Base-by-base conservation (phyloP, 2,113 vertebrate species). In the Channa argus region DNA sequence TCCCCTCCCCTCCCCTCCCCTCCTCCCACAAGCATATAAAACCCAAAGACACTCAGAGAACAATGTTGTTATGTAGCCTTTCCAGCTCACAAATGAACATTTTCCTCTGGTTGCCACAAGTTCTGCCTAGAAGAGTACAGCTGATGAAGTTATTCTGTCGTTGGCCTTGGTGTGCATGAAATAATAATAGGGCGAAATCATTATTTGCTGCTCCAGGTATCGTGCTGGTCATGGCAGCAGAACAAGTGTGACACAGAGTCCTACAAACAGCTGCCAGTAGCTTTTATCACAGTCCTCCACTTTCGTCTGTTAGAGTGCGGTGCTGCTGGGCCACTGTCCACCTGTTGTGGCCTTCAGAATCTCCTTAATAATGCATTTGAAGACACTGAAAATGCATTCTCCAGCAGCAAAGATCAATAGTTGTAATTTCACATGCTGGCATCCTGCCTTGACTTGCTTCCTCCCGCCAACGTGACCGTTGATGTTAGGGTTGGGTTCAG, bases 311-410 rank as follows among this genome's bases (percentile, higher is more conserved):
- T 0, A 2, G 56, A 65, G 61, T 24, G 24, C 43, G 9, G 39
- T 39, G 43, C 76, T 47, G 52, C 50, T 8, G 53, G 47, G 68
- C 72, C 44, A 45, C 72, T 44, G 14, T 68, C 83, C 88, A 89
- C 85, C 86, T 92, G 88, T 89, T 89, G 77, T 79, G 79, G n/a
- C 1, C 41, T 81, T 71, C 63, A 56, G 51, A 15, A 44, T 74
- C 60, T 72, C 63, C 64, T 93, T 64, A 89, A 90, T 91, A 91
- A 93, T 89, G 70, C 80, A 93, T 82, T 54, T 79, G 61, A 64
- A 72, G 82, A 49, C 43, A 54, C 77, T 64, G 82, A 72, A 84
- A 85, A 88, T 72, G 77, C 80, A 71, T 86, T 88, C 75, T 64
- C 49, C 73, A 78, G 83, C 62, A 37, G 44, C 10, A 49, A 7